These are phyloP conservation scores for Mesoclemmys tuberculata DNA, from an alignment of 2,113 vertebrate genomes.

Conservation along the genomic window DNA sequence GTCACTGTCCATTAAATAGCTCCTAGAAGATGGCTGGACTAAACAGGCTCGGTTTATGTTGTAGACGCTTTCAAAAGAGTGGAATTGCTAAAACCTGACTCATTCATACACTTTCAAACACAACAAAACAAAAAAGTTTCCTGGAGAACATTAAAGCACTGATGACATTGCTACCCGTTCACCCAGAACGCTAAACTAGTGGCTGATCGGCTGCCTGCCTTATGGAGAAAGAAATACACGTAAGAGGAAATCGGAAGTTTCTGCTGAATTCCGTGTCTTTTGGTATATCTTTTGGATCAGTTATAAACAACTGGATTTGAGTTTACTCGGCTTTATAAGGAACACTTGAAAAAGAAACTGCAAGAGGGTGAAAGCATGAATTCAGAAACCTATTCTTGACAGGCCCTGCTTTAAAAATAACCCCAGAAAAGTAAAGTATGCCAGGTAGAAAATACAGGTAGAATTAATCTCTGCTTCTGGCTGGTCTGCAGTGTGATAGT, in stretches of 20 bases:
- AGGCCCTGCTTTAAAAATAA: background rate
- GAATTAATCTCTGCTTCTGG: background rate
- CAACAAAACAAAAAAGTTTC: slow-evolving; percentile 18
- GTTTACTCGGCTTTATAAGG: slow-evolving; percentile 34
- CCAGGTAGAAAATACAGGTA: background rate
- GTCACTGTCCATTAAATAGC: background rate
- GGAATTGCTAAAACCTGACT: background rate
- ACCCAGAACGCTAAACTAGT: background rate
- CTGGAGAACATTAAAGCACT: background rate
- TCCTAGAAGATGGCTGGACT: background rate
- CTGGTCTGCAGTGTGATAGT: background rate
- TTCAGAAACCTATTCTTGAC: background rate
- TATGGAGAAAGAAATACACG: slow-evolving; percentile 38
- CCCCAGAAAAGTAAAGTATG: background rate
- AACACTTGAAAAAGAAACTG: slow-evolving; percentile 16
- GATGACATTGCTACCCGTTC: slow-evolving; percentile 42
- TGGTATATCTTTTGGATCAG: slow-evolving; percentile 54
- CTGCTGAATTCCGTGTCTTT: slow-evolving; percentile 13
- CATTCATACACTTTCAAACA: background rate
- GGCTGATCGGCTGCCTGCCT: slow-evolving; percentile 21
- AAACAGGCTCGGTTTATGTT: slow-evolving; percentile 3
- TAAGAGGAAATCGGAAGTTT: slow-evolving; percentile 62
- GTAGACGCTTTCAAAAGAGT: background rate
- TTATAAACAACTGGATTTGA: slow-evolving; percentile 62
- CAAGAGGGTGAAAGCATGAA: slow-evolving; percentile 28